Evolutionary conservation across 2,888 invertebrate genomes (phyloP), one percentile per base, ranked within the genome.

Genomic region (Calliphora vomitoria): DNA sequence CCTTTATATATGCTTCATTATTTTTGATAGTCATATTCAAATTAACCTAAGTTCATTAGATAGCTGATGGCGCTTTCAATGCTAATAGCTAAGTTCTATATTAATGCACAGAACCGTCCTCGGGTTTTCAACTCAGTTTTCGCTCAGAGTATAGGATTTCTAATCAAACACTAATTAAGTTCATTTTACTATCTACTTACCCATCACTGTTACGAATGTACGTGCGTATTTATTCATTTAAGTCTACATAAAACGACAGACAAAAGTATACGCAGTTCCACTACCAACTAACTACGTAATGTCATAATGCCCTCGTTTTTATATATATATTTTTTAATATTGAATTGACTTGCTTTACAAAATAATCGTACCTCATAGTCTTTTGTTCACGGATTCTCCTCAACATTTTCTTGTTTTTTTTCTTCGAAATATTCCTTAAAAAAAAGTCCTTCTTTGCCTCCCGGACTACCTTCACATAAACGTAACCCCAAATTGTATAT

Each of bases 291-390:
- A 64, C 35, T 35, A 25, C 20, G 13, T 8, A 74, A 84, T 79
- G 76, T 74, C 75, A 86, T 83, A 88, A 88, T 86, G 88, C 50
- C 82, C 80, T 85, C 86, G 53, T 86, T 86, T 89, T 75, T 75
- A 25, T 69, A 35, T 44, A n/a, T 55, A 35, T 8, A 50, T 66
- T 64, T 62, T 44, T 62, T 6, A 6, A 4, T 35, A 35, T 35
- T 18, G 5, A 44, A 62, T 85, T 64, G 62, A 44, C 10, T 81
- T 62, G 31, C 35, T 38, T n/a, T 50, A 18, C 4, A 60, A 20
- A 53, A 60, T 31, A 13, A 44, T 55, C 44, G 5, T 41, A 60
- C 13, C 62, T 58, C 53, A 64, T 53, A 15, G 64, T 35, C 64
- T 60, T 62, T 53, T 69, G 41, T 64, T 38, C 47, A 47, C 13